Evolutionary conservation across 2,888 invertebrate genomes (phyloP).

Genomic region (Pristionchus entomophagus): DNA sequence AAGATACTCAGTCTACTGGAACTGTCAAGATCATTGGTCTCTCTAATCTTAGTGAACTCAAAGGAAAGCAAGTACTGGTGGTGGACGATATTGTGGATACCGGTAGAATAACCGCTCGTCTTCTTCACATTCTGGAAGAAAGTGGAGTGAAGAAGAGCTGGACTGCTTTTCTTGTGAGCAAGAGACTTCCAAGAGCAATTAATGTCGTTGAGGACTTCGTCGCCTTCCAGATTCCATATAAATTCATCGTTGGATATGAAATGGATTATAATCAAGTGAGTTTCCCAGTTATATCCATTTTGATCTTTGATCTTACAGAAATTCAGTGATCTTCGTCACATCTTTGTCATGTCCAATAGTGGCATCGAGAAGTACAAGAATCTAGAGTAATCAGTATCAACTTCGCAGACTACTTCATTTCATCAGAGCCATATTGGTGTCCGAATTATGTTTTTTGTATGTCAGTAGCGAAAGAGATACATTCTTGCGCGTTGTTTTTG

Average conservation of each 20-base stretch:
- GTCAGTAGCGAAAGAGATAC: no score
- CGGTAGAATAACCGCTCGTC: conserved; percentile 79
- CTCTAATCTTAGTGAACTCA: conserved; percentile 78
- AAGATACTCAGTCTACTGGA: conserved; percentile 78
- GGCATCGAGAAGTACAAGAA: conserved; percentile 77
- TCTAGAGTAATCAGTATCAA: background rate
- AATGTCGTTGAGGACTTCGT: conserved; percentile 74
- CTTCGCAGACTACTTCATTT: no score
- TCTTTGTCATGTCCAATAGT: conserved; percentile 78
- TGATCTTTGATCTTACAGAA: conserved; percentile 76
- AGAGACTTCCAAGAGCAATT: conserved; percentile 50
- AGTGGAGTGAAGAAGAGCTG: conserved; percentile 61
- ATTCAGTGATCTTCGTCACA: conserved; percentile 80
- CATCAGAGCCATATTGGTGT: no score
- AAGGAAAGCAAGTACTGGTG: conserved; percentile 78
- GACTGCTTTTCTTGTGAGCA: conserved; percentile 61
- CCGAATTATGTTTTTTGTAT: no score
- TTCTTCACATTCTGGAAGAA: conserved; percentile 76
- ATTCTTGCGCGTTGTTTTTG: no score
- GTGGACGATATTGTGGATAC: conserved; percentile 82
- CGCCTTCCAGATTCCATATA: conserved; percentile 81
- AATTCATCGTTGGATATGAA: conserved; percentile 80
- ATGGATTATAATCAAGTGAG: conserved; percentile 79
- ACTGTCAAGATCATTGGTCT: conserved; percentile 78
- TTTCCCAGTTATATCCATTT: background rate